phyloP scores from a whole-genome alignment of 2,113 vertebrate species.

The Pterocles orientalis region DNA sequence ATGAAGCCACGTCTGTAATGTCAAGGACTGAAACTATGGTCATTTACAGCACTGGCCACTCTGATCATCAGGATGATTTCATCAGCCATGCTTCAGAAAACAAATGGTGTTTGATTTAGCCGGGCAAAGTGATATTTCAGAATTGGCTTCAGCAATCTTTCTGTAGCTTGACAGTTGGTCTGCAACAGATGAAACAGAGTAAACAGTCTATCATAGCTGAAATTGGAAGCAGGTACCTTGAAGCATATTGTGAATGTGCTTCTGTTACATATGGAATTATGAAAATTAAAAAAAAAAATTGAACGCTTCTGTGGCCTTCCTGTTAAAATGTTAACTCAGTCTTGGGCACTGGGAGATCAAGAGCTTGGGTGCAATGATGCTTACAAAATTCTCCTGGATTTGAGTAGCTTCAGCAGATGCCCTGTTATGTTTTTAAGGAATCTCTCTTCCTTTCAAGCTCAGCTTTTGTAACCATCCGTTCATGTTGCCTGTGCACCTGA shows the following conservation, averaged over 20 bases:
- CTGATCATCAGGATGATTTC: not conserved
- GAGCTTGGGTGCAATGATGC: not conserved
- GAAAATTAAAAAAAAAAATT: not conserved
- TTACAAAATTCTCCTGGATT: not conserved
- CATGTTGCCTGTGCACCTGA: not conserved
- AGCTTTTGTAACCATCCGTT: not conserved
- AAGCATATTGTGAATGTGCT: not conserved
- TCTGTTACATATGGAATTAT: not conserved
- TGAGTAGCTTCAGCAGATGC: not conserved
- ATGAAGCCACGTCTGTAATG: not conserved
- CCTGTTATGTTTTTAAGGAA: not conserved
- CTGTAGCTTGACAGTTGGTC: not conserved
- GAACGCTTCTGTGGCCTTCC: not conserved
- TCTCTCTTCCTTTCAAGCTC: not conserved
- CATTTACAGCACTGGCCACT: not conserved
- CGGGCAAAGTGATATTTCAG: not conserved
- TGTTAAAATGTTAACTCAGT: not conserved
- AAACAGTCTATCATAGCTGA: not conserved
- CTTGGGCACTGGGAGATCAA: not conserved
- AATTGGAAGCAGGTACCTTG: conserved; percentile 39
- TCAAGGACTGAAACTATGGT: not conserved
- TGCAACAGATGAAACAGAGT: not conserved
- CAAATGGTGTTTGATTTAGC: not conserved
- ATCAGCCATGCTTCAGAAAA: not conserved
- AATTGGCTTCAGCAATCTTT: not conserved